phyloP scores from a whole-genome alignment of 1,140 invertebrate species.

The Diorhabda sublineata region DNA sequence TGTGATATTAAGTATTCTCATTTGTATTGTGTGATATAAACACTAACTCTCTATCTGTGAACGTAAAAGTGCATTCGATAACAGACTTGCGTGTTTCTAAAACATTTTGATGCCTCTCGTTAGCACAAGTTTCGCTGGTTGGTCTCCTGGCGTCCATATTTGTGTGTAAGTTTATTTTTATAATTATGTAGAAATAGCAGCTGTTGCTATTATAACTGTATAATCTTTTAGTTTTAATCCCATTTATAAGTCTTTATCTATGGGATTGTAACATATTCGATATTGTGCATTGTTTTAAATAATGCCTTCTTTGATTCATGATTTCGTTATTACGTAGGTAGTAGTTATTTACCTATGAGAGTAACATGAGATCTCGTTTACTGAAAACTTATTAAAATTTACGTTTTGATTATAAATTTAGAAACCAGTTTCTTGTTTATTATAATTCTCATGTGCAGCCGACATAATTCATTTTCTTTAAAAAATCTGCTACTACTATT shows the following conservation, averaged over 20 bases:
- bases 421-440: no score
- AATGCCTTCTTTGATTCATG: no score
- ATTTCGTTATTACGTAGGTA: no score
- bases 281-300: background rate
- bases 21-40: conserved; percentile 40
- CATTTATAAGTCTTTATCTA: background rate
- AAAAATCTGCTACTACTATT: no score
- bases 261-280: conserved; percentile 13
- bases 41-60: conserved; percentile 33
- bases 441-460: no score
- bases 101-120: conserved; percentile 34
- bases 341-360: no score
- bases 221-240: background rate
- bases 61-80: conserved; percentile 33
- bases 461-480: no score
- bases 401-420: no score
- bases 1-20: conserved; percentile 48
- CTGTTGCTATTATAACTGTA: background rate
- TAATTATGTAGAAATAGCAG: conserved; percentile 11
- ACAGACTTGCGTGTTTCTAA: conserved; percentile 37
- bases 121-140: conserved; percentile 34
- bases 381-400: no score
- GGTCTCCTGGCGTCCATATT: conserved; percentile 41
- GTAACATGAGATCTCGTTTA: no score
- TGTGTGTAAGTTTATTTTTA: conserved; percentile 36